Base-by-base conservation (phyloP, 2,888 invertebrate genomes). In the Drosophila kambysellisi region DNA sequence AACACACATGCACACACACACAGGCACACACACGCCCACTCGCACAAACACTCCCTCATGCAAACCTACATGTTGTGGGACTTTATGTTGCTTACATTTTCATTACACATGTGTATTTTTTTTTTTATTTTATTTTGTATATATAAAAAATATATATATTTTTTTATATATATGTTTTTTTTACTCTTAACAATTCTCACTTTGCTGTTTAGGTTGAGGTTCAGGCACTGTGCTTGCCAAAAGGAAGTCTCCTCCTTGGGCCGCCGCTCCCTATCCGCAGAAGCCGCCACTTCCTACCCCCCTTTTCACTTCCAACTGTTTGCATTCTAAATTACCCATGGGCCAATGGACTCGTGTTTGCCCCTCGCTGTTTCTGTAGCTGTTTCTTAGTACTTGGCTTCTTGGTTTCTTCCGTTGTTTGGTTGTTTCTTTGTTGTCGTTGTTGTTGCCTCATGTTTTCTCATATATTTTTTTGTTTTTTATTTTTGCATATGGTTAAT, bases 311-410 rank as follows among this genome's bases (percentile, higher is more conserved):
- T 15, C 74, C 79, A 71, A 79, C 57, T 76, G 84, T 87, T 81
- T 86, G 87, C 89, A 85, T 85, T 87, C 81, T 65, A 85, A 85
- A 89, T 85, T 89, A 89, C 85, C 89, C 79, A 68, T 71, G 81
- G 81, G 79, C 76, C 80, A 76, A 75, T 78, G 76, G 80, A 79
- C 80, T 75, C 54, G 20, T 66, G 70, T 69, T 63, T 67, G 74
- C 51, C 54, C 61, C 74, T 57, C 50, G 61, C 54, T 71, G 60
- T 57, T 71, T 70, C 20, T 62, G 52, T 60, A 54, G 53, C 59
- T n/a, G 46, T 17, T 39, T 50, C 35, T 41, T 64, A 29, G 52
- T 57, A 50, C 59, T 79, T 61, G 63, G 70, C 77, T 70, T 79
- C 62, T 79, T 61, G 79, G 57, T 46, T 68, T 54, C 62, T 76